Conservation (phyloP, 1,140 invertebrate genomes). For the Cotesia glomerata region DNA sequence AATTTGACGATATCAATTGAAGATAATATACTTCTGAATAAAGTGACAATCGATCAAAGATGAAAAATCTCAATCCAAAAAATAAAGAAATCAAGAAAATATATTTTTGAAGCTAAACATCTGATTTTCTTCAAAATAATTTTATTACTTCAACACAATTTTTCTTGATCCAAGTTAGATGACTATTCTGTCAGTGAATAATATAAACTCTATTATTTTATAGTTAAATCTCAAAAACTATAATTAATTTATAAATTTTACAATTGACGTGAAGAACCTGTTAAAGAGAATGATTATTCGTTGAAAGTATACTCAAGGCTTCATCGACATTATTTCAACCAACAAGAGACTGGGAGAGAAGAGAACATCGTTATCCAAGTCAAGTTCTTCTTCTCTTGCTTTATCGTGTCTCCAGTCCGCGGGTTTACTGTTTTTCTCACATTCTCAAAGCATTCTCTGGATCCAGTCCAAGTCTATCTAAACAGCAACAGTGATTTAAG, state of each 20-base stretch:
- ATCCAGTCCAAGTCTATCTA: constrained; percentile 24
- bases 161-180: too few relatives aligned
- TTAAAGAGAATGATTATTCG: background rate
- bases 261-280: background rate
- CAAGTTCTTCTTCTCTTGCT: constrained; percentile 7
- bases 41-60: too few relatives aligned
- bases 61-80: too few relatives aligned
- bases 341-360: background rate
- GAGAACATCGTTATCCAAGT: constrained; percentile 5
- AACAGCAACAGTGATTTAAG: background rate
- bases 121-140: too few relatives aligned
- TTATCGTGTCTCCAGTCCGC: background rate
- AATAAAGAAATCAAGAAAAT: too few relatives aligned
- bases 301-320: background rate
- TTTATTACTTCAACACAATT: too few relatives aligned
- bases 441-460: constrained; percentile 34
- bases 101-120: too few relatives aligned
- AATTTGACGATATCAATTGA: too few relatives aligned
- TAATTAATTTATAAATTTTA: background rate
- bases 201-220: too few relatives aligned
- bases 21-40: too few relatives aligned
- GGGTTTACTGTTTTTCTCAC: constrained; percentile 21
- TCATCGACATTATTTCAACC: background rate
- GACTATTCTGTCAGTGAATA: too few relatives aligned
- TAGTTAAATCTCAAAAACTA: background rate